Conservation (phyloP, 2,888 invertebrate genomes). For the Scaptomyza reducta region DNA sequence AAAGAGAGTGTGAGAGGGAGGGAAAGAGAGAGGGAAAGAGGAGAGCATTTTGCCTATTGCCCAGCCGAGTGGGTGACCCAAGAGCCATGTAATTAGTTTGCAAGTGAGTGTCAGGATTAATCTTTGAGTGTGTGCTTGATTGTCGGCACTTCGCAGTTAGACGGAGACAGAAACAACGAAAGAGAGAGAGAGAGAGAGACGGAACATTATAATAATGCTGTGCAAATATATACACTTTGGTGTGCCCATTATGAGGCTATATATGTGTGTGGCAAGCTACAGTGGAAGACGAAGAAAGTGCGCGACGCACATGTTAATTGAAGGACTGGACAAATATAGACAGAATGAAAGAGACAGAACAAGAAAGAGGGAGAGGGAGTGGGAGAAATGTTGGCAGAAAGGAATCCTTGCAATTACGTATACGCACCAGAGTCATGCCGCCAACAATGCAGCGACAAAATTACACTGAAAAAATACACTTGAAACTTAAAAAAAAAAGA, state of each 20-base stretch:
- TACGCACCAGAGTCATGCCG: constrained; percentile 23
- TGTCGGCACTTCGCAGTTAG: constrained; percentile 65
- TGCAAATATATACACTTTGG: constrained; percentile 57
- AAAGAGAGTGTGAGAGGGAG: not conserved
- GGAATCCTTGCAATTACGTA: constrained; percentile 61
- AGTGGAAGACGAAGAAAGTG: constrained; percentile 50
- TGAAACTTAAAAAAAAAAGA: no score
- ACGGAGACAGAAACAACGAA: constrained; percentile 15
- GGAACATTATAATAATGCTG: constrained; percentile 54
- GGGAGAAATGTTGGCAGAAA: constrained; percentile 13
- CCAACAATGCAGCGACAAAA: constrained; percentile 43
- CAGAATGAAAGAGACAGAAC: constrained; percentile 5
- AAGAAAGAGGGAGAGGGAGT: constrained; percentile 14
- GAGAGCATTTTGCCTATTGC: constrained; percentile 17
- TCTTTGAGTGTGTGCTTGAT: constrained; percentile 78
- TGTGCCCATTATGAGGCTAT: constrained; percentile 48
- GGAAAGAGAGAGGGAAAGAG: not conserved
- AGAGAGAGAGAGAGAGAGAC: constrained; percentile 1
- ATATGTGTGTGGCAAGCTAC: constrained; percentile 31
- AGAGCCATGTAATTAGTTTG: constrained; percentile 80
- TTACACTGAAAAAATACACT: no score
- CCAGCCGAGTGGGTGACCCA: constrained; percentile 52
- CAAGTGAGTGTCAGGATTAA: constrained; percentile 80
- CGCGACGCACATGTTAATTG: constrained; percentile 74
- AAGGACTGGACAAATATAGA: constrained; percentile 59